Evolutionary conservation across 2,113 vertebrate species (phyloP), one percentile per base, ranked within the genome.

Genomic region (Scomber japonicus): DNA sequence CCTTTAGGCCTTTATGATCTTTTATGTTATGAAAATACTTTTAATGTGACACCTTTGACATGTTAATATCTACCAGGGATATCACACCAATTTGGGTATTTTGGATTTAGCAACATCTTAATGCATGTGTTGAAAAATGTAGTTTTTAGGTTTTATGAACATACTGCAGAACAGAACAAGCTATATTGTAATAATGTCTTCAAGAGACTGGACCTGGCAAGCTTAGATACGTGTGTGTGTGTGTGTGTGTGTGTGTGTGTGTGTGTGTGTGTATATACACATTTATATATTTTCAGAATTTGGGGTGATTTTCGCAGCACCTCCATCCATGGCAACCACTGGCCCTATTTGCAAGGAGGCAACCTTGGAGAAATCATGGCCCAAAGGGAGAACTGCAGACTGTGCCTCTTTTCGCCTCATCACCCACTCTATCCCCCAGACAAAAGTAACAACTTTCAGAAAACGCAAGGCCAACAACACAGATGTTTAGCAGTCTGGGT

Each of bases 401-500:
- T 75, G 62, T 62, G 71, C 51, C 71, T 91, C 80, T 87, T 69
- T 72, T 84, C 57, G 83, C 86, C 85, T 93, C 86, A 89, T 84
- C 85, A 79, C 65, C 69, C 76, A 7, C 66, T 82, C 66, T 55
- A 68, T 89, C 75, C 78, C 61, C 83, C 60, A 84, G 88, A 88
- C 83, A 87, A 81, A 82, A 82, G 71, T 46, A 82, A 80, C 71
- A 87, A 85, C 78, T 90, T 85, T 40, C 68, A 89, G 74, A 83
- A 73, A 48, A 82, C 35, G 7, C 68, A 62, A 71, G 55, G 67
- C 80, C 75, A 81, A 60, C 55, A 81, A 87, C 80, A 79, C 54
- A 69, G 88, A 74, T 88, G 88, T 81, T 89, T 85, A 85, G 59
- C 86, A 91, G 92, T 93, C 84, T 93, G 78, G 70, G 75, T 89